A percentile compares a stretch with the other conserved stretches of the same genome.
These are phyloP conservation scores for Gnathonemus longibarbis DNA, from an alignment of 2,113 vertebrate genomes.

Conservation along the genomic window DNA sequence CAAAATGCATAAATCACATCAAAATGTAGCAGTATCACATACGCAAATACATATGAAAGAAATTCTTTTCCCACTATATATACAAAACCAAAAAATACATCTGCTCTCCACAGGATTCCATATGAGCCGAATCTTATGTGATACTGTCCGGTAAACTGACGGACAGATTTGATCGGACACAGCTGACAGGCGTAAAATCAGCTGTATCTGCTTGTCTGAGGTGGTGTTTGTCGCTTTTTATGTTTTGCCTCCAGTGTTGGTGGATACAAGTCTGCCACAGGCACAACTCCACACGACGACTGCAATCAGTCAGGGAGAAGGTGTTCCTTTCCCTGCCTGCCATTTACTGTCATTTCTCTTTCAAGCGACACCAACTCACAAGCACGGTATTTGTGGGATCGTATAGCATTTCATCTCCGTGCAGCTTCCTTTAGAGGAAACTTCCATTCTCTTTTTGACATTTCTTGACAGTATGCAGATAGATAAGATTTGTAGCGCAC, in stretches of 20 bases:
- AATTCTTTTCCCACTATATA: not conserved
- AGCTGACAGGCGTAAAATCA: conserved; percentile 60
- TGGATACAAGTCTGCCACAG: conserved; percentile 49
- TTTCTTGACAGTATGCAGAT: conserved; percentile 68
- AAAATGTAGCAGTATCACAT: not conserved
- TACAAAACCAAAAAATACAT: conserved; percentile 14
- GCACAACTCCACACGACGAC: conserved; percentile 62
- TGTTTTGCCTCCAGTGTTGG: conserved; percentile 33
- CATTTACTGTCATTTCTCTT: conserved; percentile 73
- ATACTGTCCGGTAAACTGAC: conserved; percentile 51
- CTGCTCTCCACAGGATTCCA: conserved; percentile 35
- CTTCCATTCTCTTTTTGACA: conserved; percentile 53
- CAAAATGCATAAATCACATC: not conserved
- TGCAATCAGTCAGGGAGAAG: conserved; percentile 63
- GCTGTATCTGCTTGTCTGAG: conserved; percentile 64
- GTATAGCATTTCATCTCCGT: conserved; percentile 22
- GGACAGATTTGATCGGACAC: conserved; percentile 70
- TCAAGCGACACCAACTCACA: conserved; percentile 55
- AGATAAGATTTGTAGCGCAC: conserved; percentile 23
- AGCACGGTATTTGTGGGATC: conserved; percentile 40
- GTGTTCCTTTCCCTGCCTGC: conserved; percentile 59
- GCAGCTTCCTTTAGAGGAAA: conserved; percentile 45
- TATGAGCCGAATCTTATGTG: conserved; percentile 28
- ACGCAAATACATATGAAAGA: not conserved
- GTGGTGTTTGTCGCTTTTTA: conserved; percentile 56